Evolutionary conservation across 2,113 vertebrate genomes (phyloP).

Genomic region (Silurus meridionalis): DNA sequence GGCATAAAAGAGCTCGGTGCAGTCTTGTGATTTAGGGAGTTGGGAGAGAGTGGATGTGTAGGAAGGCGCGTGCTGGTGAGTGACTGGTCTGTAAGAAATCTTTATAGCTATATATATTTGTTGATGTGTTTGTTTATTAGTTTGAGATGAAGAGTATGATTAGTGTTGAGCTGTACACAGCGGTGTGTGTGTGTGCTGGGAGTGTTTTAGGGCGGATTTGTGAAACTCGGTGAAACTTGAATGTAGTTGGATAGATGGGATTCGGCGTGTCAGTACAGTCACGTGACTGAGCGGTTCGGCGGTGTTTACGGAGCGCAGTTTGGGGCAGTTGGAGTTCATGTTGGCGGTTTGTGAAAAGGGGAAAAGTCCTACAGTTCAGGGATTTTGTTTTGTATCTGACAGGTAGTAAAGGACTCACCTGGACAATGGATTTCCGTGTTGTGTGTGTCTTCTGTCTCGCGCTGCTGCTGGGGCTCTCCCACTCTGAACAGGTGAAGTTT

Average conservation of each 20-base stretch:
- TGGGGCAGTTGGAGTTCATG: not conserved
- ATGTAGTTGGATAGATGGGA: not conserved
- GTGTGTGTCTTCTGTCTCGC: slow-evolving; percentile 53
- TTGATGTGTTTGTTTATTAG: not conserved
- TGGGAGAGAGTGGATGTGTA: fast-evolving
- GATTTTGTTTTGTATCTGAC: not conserved
- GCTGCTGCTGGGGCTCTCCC: slow-evolving; percentile 61
- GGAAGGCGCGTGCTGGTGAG: not conserved
- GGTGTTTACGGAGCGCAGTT: not conserved
- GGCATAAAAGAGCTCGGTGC: slow-evolving; percentile 14
- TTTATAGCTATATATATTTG: not conserved
- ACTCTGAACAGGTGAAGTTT: slow-evolving; percentile 73
- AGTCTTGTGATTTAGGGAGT: slow-evolving; percentile 58
- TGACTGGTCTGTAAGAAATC: not conserved
- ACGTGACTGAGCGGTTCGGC: too few relatives aligned
- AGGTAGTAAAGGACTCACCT: slow-evolving; percentile 14
- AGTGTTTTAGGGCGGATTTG: not conserved
- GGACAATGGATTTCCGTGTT: slow-evolving; percentile 63
- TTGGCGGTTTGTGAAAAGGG: too few relatives aligned
- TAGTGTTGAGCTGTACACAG: not conserved
- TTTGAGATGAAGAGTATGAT: not conserved
- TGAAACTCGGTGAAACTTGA: slow-evolving; percentile 6
- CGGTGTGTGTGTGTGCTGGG: not conserved
- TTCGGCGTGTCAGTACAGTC: not conserved
- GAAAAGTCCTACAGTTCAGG: fast-evolving